Percentiles rank a stretch among this genome's conserved stretches.
phyloP scores from a whole-genome alignment of 2,113 vertebrate genomes.

The mouse (Mus musculus) region DNA sequence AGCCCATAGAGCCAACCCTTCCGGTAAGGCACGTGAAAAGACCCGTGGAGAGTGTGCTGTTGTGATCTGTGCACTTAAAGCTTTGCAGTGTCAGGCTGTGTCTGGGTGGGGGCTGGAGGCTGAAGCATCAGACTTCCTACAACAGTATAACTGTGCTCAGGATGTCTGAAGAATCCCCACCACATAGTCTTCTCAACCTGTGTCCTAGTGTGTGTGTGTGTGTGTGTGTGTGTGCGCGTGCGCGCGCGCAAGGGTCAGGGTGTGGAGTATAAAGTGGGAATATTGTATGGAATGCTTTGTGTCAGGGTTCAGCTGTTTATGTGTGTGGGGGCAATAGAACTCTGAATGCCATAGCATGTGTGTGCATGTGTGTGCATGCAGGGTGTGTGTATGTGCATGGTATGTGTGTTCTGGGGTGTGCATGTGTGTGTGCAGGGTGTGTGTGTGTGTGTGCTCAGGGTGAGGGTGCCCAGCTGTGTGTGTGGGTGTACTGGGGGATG shows the following conservation, averaged over 20 bases:
- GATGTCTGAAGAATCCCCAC: neutral
- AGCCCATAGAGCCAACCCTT: neutral
- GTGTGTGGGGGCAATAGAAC: neutral
- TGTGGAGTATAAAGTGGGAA: neutral
- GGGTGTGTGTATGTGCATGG: neutral
- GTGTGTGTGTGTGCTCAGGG: neutral
- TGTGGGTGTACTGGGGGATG: slow-evolving; percentile 55
- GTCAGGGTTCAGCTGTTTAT: neutral
- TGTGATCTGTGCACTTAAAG: neutral
- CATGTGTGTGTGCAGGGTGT: too few species aligned
- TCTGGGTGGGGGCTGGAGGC: neutral
- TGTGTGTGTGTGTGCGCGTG: neutral
- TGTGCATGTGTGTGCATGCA: too few species aligned
- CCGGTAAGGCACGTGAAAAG: neutral
- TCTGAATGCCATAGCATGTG: neutral
- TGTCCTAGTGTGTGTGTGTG: neutral
- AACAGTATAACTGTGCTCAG: neutral
- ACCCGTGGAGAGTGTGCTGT: neutral
- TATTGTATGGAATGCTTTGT: neutral
- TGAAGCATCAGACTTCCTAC: neutral
- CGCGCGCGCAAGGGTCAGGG: neutral
- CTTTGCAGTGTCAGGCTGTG: neutral
- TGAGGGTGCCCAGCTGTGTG: slow-evolving; percentile 42
- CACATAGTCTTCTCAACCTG: neutral
- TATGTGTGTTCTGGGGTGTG: neutral